Evolutionary conservation across 2,797 vertebrate genomes (phyloP).

Genomic region (Chanos chanos): DNA sequence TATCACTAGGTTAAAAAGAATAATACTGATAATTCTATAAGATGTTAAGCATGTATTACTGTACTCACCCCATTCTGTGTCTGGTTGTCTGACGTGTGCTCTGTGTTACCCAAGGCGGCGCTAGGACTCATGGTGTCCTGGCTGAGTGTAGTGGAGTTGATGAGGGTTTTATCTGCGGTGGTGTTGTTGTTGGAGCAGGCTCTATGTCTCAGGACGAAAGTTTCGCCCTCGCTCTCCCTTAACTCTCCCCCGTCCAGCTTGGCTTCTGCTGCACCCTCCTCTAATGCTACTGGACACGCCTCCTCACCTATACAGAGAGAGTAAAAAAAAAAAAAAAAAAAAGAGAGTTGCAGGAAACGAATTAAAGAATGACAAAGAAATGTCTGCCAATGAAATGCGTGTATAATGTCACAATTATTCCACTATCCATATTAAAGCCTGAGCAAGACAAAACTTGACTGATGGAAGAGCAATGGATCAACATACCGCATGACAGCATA

Average conservation of each 20-base stretch:
- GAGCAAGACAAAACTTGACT: too few species aligned
- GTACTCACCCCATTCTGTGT: constrained; percentile 39
- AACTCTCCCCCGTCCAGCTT: constrained; percentile 73
- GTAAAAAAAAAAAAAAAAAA: too few species aligned
- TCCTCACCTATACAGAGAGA: too few species aligned
- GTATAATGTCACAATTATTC: too few species aligned
- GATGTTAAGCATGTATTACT: background rate
- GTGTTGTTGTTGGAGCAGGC: background rate
- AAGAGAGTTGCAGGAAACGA: too few species aligned
- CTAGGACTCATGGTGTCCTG: constrained; percentile 20
- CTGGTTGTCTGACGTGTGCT: constrained; percentile 2
- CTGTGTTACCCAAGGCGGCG: background rate
- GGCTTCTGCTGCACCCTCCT: constrained; percentile 33
- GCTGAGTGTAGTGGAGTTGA: constrained; percentile 12
- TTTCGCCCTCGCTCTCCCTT: constrained; percentile 59
- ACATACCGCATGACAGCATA: too few species aligned
- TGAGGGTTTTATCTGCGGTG: background rate
- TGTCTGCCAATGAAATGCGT: too few species aligned
- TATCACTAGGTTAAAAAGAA: background rate
- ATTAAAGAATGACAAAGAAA: too few species aligned
- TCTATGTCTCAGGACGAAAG: constrained; percentile 70
- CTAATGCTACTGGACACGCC: constrained; percentile 41
- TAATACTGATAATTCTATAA: background rate
- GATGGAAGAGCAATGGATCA: too few species aligned
- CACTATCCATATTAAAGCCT: too few species aligned